Conservation (phyloP, 2,113 vertebrate species). For the Amblyopsis rosae region DNA sequence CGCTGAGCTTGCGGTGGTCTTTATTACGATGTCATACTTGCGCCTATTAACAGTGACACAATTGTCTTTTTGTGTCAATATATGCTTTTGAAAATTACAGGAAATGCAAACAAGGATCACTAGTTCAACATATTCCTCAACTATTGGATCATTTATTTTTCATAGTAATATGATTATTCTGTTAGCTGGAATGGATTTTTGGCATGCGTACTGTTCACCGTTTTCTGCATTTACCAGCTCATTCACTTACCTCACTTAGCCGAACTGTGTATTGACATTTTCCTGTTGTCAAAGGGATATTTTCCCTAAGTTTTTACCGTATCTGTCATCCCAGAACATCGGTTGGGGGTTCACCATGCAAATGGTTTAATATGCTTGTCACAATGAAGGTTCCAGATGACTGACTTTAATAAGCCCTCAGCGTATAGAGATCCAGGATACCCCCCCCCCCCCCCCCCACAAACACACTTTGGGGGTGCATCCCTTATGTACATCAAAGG, state of each 20-base stretch:
- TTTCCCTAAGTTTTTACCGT: slow-evolving; percentile 60
- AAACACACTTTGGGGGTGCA: slow-evolving; percentile 25
- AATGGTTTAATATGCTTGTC: slow-evolving; percentile 72
- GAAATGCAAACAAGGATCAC: slow-evolving; percentile 60
- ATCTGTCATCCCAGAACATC: slow-evolving; percentile 59
- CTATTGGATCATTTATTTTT: slow-evolving; percentile 59
- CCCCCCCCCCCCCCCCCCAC: slow-evolving; percentile 42
- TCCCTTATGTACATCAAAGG: slow-evolving; percentile 62
- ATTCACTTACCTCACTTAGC: slow-evolving; percentile 23
- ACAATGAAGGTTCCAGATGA: slow-evolving; percentile 71
- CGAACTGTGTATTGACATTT: slow-evolving; percentile 33
- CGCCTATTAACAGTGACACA: slow-evolving; percentile 64
- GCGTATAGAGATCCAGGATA: slow-evolving; percentile 64
- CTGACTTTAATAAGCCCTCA: slow-evolving; percentile 69
- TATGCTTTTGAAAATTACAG: slow-evolving; percentile 53
- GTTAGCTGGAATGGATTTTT: slow-evolving; percentile 57
- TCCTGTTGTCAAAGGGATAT: slow-evolving; percentile 48
- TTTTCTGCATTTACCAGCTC: slow-evolving; percentile 39
- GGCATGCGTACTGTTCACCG: slow-evolving; percentile 42
- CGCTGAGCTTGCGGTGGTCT: slow-evolving; percentile 61
- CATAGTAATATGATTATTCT: slow-evolving; percentile 28
- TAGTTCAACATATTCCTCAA: slow-evolving; percentile 61
- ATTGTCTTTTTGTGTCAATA: slow-evolving; percentile 63
- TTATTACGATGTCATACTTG: slow-evolving; percentile 66
- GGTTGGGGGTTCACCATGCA: slow-evolving; percentile 58